phyloP scores from a whole-genome alignment of 2,113 vertebrate species.

The Tenebrosternarchus preto region DNA sequence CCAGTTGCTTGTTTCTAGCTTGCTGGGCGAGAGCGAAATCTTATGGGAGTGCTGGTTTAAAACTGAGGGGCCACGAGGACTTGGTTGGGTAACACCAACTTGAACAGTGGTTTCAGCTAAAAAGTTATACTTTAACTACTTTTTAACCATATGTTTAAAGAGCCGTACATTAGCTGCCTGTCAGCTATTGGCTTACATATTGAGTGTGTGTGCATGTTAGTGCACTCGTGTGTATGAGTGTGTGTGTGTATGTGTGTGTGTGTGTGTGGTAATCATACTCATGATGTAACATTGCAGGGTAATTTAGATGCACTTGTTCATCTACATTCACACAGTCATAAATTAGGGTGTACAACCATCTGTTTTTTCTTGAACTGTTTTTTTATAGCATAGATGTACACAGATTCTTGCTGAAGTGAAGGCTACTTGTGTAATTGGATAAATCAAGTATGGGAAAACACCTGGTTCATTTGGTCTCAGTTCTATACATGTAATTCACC shows the following conservation, averaged over 20 bases:
- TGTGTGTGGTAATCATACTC: slow-evolving; percentile 11
- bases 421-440: too few species aligned
- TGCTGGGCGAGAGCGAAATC: too few species aligned
- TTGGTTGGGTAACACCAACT: too few species aligned
- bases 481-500: background rate
- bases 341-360: background rate
- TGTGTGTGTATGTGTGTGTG: slow-evolving; percentile 8
- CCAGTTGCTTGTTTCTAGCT: too few species aligned
- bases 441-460: background rate
- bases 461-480: background rate
- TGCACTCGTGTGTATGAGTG: background rate
- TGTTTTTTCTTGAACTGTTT: background rate
- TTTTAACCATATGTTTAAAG: background rate
- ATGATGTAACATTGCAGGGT: slow-evolving; percentile 2
- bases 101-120: too few species aligned
- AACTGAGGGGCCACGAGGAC: too few species aligned
- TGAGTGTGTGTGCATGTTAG: slow-evolving; percentile 6
- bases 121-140: background rate
- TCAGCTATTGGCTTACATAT: slow-evolving; percentile 62
- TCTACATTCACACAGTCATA: background rate
- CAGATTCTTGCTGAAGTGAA: background rate
- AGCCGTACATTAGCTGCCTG: background rate
- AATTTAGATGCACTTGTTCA: background rate
- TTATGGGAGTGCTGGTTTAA: too few species aligned
- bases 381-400: background rate